Evolutionary conservation across 2,113 vertebrate species (phyloP).

Genomic region (Leucopternis melanops): DNA sequence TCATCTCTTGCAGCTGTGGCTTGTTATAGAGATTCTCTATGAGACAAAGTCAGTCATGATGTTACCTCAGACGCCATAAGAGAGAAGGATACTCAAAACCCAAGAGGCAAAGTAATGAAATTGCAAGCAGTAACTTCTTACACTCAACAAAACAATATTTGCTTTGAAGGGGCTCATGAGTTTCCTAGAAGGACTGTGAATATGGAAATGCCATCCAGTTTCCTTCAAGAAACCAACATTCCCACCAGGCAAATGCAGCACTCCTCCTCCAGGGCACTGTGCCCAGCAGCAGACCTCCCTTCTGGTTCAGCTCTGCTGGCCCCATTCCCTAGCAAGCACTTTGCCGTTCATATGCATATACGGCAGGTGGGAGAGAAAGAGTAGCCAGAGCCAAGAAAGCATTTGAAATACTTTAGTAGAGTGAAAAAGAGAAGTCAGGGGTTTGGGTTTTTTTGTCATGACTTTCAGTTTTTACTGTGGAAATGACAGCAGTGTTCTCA

Average conservation of each 20-base stretch:
- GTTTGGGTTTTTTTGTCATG: not conserved
- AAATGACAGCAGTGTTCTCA: not conserved
- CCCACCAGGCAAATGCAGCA: not conserved
- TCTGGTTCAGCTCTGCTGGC: not conserved
- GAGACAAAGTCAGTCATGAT: not conserved
- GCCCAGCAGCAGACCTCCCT: not conserved
- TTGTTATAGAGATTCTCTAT: not conserved
- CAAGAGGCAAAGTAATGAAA: not conserved
- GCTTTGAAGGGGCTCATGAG: not conserved
- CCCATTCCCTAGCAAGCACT: not conserved
- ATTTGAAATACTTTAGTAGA: not conserved
- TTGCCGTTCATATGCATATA: not conserved
- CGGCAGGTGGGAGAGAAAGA: not conserved
- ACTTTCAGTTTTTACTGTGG: not conserved
- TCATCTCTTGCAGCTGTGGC: not conserved
- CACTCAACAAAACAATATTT: not conserved
- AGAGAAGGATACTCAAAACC: not conserved
- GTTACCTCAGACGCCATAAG: not conserved
- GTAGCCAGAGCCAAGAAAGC: not conserved
- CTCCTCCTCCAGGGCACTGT: not conserved
- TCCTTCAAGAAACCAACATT: not conserved
- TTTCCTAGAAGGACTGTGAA: not conserved
- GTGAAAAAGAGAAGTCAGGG: not conserved
- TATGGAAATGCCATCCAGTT: not conserved
- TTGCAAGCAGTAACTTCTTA: not conserved